These are phyloP conservation scores for Dolichoris vasculosae DNA, from an alignment of 1,140 invertebrate species.

Conservation along the genomic window DNA sequence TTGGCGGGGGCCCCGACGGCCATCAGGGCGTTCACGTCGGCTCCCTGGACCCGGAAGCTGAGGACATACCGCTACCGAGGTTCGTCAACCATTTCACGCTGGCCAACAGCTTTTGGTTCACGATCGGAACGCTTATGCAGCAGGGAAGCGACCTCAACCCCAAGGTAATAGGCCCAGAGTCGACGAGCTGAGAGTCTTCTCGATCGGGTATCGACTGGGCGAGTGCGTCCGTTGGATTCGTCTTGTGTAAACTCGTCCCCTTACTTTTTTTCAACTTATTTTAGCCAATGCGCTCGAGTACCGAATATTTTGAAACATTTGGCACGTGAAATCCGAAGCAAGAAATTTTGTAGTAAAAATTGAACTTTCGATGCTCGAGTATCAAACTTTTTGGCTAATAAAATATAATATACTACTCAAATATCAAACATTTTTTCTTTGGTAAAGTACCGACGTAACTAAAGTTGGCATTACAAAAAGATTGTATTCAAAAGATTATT, in stretches of 20 bases:
- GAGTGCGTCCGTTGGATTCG: background rate
- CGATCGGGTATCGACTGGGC: background rate
- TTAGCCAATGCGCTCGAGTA: too few relatives aligned
- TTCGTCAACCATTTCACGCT: conserved; percentile 86
- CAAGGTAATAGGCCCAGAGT: conserved; percentile 76
- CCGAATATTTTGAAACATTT: too few relatives aligned
- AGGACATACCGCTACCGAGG: conserved; percentile 72
- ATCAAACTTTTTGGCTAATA: background rate
- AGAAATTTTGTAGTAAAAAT: background rate
- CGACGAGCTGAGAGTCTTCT: background rate
- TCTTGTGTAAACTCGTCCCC: background rate
- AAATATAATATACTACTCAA: background rate
- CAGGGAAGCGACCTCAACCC: conserved; percentile 93
- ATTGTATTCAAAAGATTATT: background rate
- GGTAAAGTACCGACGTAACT: background rate
- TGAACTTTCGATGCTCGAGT: background rate
- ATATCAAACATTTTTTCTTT: background rate
- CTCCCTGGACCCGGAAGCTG: conserved; percentile 69
- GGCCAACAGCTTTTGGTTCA: conserved; percentile 92
- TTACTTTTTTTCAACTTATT: background rate
- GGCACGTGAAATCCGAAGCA: background rate
- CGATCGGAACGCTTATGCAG: conserved; percentile 95
- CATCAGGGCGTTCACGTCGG: conserved; percentile 71
- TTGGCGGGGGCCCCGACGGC: conserved; percentile 67
- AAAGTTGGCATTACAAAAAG: background rate